Conservation (phyloP, 2,797 vertebrate genomes). For the Adelosebastes latens region DNA sequence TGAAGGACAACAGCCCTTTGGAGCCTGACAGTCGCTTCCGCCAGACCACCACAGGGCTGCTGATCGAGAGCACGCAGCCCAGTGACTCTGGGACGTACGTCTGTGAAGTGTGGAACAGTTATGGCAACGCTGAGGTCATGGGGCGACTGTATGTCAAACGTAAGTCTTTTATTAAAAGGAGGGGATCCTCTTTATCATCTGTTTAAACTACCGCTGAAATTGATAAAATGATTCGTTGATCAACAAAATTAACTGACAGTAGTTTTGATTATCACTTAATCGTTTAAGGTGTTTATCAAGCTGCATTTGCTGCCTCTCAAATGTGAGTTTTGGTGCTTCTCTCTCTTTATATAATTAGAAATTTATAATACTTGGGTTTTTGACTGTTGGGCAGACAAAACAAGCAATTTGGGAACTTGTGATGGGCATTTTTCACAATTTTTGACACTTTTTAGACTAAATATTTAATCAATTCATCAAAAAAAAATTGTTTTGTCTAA, state of each 20-base stretch:
- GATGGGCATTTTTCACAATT: not conserved
- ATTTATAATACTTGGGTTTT: not conserved
- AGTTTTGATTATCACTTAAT: not conserved
- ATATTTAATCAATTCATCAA: too few species aligned
- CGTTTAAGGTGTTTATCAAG: not conserved
- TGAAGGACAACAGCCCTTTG: constrained; percentile 96
- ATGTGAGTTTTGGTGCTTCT: not conserved
- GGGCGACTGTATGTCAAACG: constrained; percentile 94
- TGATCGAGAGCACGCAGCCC: constrained; percentile 91
- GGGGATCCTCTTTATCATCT: not conserved
- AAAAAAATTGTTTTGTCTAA: not conserved
- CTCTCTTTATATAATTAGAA: not conserved
- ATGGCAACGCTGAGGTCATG: constrained; percentile 94
- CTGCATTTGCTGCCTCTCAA: not conserved
- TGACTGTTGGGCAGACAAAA: not conserved
- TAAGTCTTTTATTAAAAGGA: constrained; percentile 80
- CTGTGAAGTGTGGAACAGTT: constrained; percentile 99
- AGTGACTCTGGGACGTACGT: constrained; percentile 94
- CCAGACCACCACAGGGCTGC: constrained; percentile 90
- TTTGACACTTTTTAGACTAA: too few species aligned
- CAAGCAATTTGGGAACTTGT: not conserved
- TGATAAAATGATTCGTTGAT: not conserved
- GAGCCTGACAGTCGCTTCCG: constrained; percentile 94
- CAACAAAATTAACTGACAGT: not conserved
- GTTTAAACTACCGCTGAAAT: not conserved